Percentiles rank a stretch among this genome's conserved stretches.
phyloP scores from a whole-genome alignment of 1,140 invertebrate species.

The Achroia grisella region DNA sequence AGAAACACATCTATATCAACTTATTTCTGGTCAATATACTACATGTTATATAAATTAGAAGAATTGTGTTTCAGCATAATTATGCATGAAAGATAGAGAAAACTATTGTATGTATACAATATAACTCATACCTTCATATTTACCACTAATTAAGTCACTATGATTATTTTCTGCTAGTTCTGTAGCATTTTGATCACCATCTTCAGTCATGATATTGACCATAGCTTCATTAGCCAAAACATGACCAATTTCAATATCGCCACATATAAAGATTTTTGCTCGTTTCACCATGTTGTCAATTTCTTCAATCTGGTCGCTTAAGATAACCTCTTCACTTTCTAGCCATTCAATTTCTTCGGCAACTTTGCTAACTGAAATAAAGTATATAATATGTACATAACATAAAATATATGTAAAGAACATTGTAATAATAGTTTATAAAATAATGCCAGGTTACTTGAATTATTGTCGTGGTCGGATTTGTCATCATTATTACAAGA shows the following conservation, averaged over 20 bases:
- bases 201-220: conserved; percentile 37
- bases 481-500: too few relatives aligned
- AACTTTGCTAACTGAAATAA: conserved; percentile 14
- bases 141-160: conserved; percentile 81
- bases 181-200: conserved; percentile 43
- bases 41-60: too few relatives aligned
- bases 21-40: too few relatives aligned
- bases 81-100: too few relatives aligned
- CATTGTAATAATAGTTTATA: conserved; percentile 10
- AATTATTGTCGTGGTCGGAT: too few relatives aligned
- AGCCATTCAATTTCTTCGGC: conserved; percentile 40
- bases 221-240: conserved; percentile 54
- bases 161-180: conserved; percentile 78
- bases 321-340: conserved; percentile 46
- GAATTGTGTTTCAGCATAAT: too few relatives aligned
- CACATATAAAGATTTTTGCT: conserved; percentile 59
- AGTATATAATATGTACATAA: conserved; percentile 6
- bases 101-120: neutral
- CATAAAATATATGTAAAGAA: neutral
- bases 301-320: conserved; percentile 37
- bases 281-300: conserved; percentile 40
- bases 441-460: conserved; percentile 5
- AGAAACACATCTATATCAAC: too few relatives aligned
- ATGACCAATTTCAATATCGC: conserved; percentile 69
- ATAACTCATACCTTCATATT: conserved; percentile 80